Evolutionary conservation across 2,888 invertebrate genomes (phyloP).

Genomic region (Meteorus cinctellus): DNA sequence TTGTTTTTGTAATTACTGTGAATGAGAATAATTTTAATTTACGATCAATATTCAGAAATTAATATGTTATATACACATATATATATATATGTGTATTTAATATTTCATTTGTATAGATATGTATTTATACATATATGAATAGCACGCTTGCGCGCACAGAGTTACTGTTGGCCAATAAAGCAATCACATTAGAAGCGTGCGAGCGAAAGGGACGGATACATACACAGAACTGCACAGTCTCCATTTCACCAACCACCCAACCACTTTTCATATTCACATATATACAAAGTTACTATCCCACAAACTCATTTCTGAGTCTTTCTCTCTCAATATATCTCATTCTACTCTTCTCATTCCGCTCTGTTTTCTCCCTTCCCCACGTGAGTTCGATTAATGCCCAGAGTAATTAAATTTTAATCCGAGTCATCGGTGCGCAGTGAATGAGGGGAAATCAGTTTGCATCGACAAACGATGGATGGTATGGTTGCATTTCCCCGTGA

Average conservation of each 20-base stretch:
- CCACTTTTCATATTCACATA: conserved; percentile 39
- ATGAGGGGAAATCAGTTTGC: conserved; percentile 45
- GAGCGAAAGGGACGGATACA: conserved; percentile 28
- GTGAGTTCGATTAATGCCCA: conserved; percentile 59
- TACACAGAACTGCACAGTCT: conserved; percentile 27
- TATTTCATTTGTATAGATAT: background rate
- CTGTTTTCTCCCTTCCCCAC: conserved; percentile 44
- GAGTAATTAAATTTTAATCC: conserved; percentile 67
- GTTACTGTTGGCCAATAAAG: conserved; percentile 59
- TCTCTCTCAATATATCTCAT: conserved; percentile 9
- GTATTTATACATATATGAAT: background rate
- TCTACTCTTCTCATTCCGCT: conserved; percentile 31
- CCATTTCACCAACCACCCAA: conserved; percentile 37
- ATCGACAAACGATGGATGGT: conserved; percentile 26
- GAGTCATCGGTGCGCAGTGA: conserved; percentile 62
- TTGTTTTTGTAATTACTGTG: background rate
- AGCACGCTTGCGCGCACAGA: background rate
- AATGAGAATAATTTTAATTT: background rate
- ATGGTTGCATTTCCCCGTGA: conserved; percentile 34
- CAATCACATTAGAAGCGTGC: conserved; percentile 66
- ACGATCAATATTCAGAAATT: background rate
- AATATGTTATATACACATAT: background rate
- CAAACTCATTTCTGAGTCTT: conserved; percentile 41
- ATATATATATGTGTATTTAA: background rate
- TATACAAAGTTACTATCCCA: conserved; percentile 45